Evolutionary conservation across 1,140 invertebrate species (phyloP), one percentile per base, ranked within the genome.

Genomic region (Cydia splendana): DNA sequence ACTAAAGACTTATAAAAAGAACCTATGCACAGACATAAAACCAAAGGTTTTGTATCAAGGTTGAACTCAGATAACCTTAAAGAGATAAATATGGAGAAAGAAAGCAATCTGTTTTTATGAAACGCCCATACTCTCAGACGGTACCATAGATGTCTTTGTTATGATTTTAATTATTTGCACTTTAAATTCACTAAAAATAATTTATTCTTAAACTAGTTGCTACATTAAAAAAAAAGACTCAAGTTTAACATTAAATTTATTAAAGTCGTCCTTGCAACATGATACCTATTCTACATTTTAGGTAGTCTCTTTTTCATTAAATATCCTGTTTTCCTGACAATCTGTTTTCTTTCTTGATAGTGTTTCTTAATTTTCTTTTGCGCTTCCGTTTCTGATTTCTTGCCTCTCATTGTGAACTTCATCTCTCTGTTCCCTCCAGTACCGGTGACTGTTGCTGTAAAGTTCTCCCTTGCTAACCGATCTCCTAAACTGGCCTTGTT

Each of bases 371-470:
- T 91, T 75, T 92, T 94, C 80, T 95, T 94, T 30, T 93, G 87
- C 80, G 93, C 94, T 82, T 95, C 95, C 20, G 95, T 93, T 34
- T 88, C 85, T 13, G 84, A 82, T 73, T 91, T 93, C 77, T 92
- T 91, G 34, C 89, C 87, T 81, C 87, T 86, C 92, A 93, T 93
- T 7, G 92, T 94, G 79, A 97, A 98, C 18, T 96, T 96, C 95
- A 98, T 97, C 93, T 97, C 96, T 77, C 95, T 95, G 85, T 96
- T 97, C 30, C 95, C 95, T 13, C 95, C 94, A 2, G 95, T 94
- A 42, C 95, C 95, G 9, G 94, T 91, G 18, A 95, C 91, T 81
- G 94, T 94, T 0, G 95, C 86, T n/a, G 93, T 90, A 24, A 92
- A 84, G 34, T 89, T 94, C 84, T 95, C 94, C 84, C 95, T 94